Conservation (phyloP, 2,113 vertebrate genomes). For the Ctenomys sociabilis region DNA sequence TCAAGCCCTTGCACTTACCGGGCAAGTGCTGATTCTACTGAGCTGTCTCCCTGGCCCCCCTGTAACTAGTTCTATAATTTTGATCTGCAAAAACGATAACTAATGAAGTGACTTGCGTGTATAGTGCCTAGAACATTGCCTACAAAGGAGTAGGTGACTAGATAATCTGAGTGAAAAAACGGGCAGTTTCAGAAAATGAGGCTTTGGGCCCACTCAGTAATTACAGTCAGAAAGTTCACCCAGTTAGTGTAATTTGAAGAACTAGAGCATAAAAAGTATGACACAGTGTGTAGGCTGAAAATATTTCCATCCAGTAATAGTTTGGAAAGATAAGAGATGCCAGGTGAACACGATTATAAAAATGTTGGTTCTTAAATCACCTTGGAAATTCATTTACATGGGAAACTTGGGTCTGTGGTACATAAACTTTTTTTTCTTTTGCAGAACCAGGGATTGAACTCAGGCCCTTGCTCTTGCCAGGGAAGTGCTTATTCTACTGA, state of each 20-base stretch:
- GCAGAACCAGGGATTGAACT: too few relatives aligned
- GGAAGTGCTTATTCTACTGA: too few relatives aligned
- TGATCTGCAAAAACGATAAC: neutral
- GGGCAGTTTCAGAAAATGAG: neutral
- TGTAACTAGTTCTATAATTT: neutral
- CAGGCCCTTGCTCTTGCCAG: too few relatives aligned
- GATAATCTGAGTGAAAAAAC: neutral
- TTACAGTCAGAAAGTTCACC: neutral
- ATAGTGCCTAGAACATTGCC: neutral
- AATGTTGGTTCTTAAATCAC: neutral
- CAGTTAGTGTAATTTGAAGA: neutral
- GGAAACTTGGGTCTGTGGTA: neutral
- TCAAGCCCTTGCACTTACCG: too few relatives aligned
- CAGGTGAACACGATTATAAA: neutral
- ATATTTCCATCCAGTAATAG: neutral
- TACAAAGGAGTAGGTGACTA: neutral
- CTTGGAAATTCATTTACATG: neutral
- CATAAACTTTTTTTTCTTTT: too few relatives aligned
- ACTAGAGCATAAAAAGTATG: neutral
- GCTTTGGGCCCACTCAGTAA: neutral
- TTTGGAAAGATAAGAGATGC: neutral
- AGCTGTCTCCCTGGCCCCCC: too few relatives aligned
- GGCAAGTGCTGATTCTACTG: too few relatives aligned
- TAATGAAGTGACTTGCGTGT: neutral
- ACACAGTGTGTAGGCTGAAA: conserved; percentile 21